phyloP scores from a whole-genome alignment of 1,140 invertebrate genomes.

The Conopomorpha cramerella region DNA sequence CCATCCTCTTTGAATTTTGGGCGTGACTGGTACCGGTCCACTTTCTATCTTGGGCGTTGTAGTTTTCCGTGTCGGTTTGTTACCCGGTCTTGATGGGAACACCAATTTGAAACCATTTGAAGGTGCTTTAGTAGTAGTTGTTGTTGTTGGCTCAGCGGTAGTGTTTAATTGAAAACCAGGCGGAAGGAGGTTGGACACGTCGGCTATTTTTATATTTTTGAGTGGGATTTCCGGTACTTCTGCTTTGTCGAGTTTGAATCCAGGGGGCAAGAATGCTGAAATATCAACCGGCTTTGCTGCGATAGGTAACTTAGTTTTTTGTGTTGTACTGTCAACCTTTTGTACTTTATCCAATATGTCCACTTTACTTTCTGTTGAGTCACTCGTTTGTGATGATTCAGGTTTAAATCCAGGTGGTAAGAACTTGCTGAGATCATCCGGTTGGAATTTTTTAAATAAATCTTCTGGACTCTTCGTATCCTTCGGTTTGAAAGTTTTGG shows the following conservation, averaged over 20 bases:
- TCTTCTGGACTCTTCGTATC: slow-evolving; percentile 48
- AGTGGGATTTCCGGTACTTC: slow-evolving; percentile 21
- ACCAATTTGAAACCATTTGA: slow-evolving; percentile 69
- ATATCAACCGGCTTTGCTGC: slow-evolving; percentile 62
- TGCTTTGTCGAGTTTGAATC: slow-evolving; percentile 53
- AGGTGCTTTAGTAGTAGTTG: slow-evolving; percentile 41
- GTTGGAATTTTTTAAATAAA: slow-evolving; percentile 26
- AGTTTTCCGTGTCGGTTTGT: slow-evolving; percentile 64
- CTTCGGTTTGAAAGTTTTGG: slow-evolving; percentile 66
- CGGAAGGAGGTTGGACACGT: slow-evolving; percentile 63
- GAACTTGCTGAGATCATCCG: slow-evolving; percentile 64
- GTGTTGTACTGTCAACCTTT: slow-evolving; percentile 62
- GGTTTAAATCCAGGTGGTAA: slow-evolving; percentile 66
- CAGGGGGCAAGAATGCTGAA: slow-evolving; percentile 64
- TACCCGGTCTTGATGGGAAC: slow-evolving; percentile 78
- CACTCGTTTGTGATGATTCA: slow-evolving; percentile 24
- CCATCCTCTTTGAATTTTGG: slow-evolving; percentile 80
- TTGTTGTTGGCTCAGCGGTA: slow-evolving; percentile 20
- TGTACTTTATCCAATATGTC: slow-evolving; percentile 55
- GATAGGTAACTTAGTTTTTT: slow-evolving; percentile 49
- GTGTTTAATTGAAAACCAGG: slow-evolving; percentile 62
- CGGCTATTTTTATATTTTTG: slow-evolving; percentile 54
- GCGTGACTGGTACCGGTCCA: slow-evolving; percentile 54
- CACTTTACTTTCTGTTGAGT: slow-evolving; percentile 15
- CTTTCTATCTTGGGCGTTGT: slow-evolving; percentile 59